A percentile compares a stretch with the other conserved stretches of the same genome.
These are phyloP conservation scores for Microcebus murinus DNA, from an alignment of 2,113 vertebrate genomes.

Conservation along the genomic window DNA sequence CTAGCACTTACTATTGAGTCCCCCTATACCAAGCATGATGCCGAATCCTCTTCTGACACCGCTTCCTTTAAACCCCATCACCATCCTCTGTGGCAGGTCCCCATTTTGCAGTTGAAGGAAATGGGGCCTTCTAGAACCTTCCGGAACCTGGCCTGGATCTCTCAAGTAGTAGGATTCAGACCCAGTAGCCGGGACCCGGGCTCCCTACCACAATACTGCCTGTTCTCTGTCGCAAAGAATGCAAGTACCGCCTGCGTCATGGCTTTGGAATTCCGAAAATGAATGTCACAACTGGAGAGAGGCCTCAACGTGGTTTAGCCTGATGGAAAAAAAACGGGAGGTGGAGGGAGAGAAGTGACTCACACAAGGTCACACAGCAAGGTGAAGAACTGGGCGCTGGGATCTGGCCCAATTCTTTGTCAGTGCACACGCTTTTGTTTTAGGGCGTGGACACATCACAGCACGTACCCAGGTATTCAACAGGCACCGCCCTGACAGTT, in stretches of 20 bases:
- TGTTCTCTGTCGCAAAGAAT: not conserved
- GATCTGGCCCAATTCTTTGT: not conserved
- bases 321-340: not conserved
- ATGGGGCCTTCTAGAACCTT: not conserved
- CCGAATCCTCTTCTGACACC: not conserved
- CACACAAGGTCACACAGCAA: not conserved
- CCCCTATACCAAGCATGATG: accelerated
- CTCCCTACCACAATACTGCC: not conserved
- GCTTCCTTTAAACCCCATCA: not conserved
- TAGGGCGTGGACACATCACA: accelerated
- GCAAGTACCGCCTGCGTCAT: not conserved
- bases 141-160: not conserved
- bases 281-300: not conserved
- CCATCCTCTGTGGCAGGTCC: not conserved
- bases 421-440: not conserved
- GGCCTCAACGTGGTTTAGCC: not conserved
- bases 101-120: not conserved
- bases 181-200: not conserved
- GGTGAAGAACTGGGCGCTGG: not conserved
- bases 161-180: not conserved
- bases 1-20: too few relatives aligned
- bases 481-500: not conserved
- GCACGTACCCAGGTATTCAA: not conserved
- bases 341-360: not conserved
- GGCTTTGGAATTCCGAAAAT: not conserved